Conservation (phyloP, 2,888 invertebrate genomes). For the Eudasyphora cyanicolor region DNA sequence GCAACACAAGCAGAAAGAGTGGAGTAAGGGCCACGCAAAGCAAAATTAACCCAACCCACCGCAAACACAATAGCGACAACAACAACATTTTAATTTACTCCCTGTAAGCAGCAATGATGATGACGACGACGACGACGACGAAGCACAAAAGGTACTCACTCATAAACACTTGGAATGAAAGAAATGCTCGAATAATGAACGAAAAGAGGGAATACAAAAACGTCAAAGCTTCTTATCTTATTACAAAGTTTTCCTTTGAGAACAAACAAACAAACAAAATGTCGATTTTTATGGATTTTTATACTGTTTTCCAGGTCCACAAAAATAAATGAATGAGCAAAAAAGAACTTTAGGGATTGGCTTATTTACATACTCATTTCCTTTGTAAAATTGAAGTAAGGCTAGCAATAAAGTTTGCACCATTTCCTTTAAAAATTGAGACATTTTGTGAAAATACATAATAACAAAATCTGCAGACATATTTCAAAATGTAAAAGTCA, state of each 20-base stretch:
- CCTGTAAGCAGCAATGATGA: neutral
- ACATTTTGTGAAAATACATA: neutral
- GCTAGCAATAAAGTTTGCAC: neutral
- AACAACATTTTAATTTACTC: constrained; percentile 35
- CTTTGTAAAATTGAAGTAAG: neutral
- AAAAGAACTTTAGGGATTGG: no score
- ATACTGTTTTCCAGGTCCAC: neutral
- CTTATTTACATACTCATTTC: constrained; percentile 5
- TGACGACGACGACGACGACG: neutral
- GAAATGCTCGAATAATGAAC: neutral
- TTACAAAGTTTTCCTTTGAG: neutral
- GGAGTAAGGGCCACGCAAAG: constrained; percentile 29
- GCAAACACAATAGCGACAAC: constrained; percentile 16
- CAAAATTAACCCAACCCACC: constrained; percentile 63
- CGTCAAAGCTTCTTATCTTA: neutral
- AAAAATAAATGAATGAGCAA: no score
- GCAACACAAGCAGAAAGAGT: constrained; percentile 4
- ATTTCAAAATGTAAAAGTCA: no score
- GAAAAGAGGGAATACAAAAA: neutral
- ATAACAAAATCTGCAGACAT: no score
- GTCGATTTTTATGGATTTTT: constrained; percentile 39
- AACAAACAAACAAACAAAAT: constrained; percentile 5
- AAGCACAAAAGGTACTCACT: neutral
- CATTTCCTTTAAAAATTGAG: neutral
- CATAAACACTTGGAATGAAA: neutral